These are phyloP conservation scores for Altica lythri DNA, from an alignment of 2,888 invertebrate genomes.

Conservation along the genomic window DNA sequence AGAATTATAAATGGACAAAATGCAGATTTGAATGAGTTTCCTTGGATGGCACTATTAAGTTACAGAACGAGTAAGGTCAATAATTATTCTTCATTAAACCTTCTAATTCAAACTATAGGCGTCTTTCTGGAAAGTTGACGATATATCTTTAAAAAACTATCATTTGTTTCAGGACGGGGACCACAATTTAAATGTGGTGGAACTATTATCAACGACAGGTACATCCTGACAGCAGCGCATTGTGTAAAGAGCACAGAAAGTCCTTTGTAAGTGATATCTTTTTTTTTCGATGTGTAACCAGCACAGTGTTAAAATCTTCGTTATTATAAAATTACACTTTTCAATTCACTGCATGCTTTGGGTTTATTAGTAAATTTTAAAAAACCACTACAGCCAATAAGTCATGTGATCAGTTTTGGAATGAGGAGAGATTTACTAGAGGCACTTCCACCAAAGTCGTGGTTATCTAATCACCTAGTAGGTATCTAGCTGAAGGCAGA, in stretches of 20 bases:
- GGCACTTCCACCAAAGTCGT: too few relatives aligned
- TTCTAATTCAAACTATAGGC: background rate
- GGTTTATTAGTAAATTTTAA: too few relatives aligned
- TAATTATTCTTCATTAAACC: background rate
- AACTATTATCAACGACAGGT: slow-evolving; percentile 60
- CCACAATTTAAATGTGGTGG: slow-evolving; percentile 58
- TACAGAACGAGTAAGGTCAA: slow-evolving; percentile 36
- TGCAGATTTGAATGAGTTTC: slow-evolving; percentile 68
- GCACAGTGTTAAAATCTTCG: too few relatives aligned
- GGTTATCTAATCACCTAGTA: too few relatives aligned
- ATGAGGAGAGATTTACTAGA: too few relatives aligned
- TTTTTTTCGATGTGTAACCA: too few relatives aligned
- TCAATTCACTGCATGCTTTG: too few relatives aligned
- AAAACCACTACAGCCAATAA: too few relatives aligned
- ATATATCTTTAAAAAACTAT: background rate
- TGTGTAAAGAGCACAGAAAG: slow-evolving; percentile 56
- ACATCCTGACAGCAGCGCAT: slow-evolving; percentile 65
- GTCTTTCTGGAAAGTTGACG: background rate
- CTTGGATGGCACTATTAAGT: slow-evolving; percentile 76
- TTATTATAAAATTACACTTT: too few relatives aligned
- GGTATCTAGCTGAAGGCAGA: too few relatives aligned
- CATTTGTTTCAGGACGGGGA: slow-evolving; percentile 41
- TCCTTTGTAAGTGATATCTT: slow-evolving; percentile 46
- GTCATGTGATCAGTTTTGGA: too few relatives aligned
- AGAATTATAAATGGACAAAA: slow-evolving; percentile 66